Percentiles rank a stretch among this genome's conserved stretches.
phyloP scores from a whole-genome alignment of 2,888 invertebrate species.

The Crocallis elinguaria region DNA sequence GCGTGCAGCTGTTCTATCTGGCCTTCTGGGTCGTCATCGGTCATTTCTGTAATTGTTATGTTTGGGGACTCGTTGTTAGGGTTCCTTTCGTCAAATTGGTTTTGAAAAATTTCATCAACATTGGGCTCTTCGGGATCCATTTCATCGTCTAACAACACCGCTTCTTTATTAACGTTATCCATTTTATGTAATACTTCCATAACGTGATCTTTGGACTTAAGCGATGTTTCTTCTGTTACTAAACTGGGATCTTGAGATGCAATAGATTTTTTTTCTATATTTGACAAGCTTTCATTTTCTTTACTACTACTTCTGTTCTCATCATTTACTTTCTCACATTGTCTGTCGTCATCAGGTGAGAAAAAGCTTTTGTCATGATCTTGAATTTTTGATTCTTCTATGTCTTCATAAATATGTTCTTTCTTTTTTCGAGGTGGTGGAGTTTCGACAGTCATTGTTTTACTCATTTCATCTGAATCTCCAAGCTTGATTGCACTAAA shows the following conservation, averaged over 20 bases:
- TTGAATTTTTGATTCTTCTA: conserved; percentile 73
- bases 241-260: conserved; percentile 80
- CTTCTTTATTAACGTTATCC: conserved; percentile 64
- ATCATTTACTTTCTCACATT: conserved; percentile 53
- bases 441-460: conserved; percentile 72
- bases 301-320: conserved; percentile 64
- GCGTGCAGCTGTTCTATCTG: conserved; percentile 53
- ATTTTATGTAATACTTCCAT: conserved; percentile 77
- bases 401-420: conserved; percentile 87
- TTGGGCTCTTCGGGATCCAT: conserved; percentile 74
- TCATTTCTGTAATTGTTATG: conserved; percentile 79
- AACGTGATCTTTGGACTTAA: conserved; percentile 69
- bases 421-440: conserved; percentile 79
- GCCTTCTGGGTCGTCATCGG: conserved; percentile 65
- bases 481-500: conserved; percentile 80
- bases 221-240: conserved; percentile 65
- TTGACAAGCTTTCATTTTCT: conserved; percentile 73
- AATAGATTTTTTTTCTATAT: conserved; percentile 70
- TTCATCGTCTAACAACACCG: conserved; percentile 68
- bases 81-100: conserved; percentile 67
- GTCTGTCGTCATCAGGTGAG: conserved; percentile 65
- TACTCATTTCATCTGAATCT: conserved; percentile 81
- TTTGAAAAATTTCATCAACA: conserved; percentile 75
- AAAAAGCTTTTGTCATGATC: conserved; percentile 74
- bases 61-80: conserved; percentile 72